Evolutionary conservation across 2,797 vertebrate genomes (phyloP).

Genomic region (Pogoniulus pusillus): DNA sequence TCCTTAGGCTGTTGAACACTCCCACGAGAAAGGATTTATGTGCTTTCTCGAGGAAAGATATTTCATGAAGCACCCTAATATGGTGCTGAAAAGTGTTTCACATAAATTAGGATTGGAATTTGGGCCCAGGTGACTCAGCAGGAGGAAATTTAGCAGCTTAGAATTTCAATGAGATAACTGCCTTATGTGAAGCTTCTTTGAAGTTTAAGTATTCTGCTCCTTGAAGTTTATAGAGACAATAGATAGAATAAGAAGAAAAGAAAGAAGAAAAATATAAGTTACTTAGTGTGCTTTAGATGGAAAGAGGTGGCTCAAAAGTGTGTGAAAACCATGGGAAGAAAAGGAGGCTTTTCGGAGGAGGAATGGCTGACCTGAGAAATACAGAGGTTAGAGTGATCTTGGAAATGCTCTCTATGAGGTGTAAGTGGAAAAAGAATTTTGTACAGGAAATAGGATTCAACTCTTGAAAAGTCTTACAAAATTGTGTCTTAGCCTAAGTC

Average conservation of each 20-base stretch:
- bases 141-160: neutral
- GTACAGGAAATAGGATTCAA: fast-evolving
- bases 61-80: neutral
- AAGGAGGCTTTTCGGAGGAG: neutral
- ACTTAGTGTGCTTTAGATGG: neutral
- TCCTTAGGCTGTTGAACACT: neutral
- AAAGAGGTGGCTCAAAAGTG: neutral
- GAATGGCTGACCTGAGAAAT: neutral
- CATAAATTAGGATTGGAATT: neutral
- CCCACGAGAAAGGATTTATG: neutral
- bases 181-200: neutral
- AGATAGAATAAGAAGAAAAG: neutral
- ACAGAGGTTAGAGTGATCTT: neutral
- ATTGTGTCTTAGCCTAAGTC: neutral
- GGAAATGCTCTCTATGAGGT: neutral
- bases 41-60: neutral
- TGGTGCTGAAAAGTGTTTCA: neutral
- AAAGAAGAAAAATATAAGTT: neutral
- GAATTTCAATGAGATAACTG: neutral
- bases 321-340: neutral
- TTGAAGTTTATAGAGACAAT: neutral
- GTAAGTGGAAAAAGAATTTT: neutral
- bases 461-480: neutral
- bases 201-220: neutral
- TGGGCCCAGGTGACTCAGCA: neutral